phyloP scores from a whole-genome alignment of 2,113 vertebrate species.

The Ginglymostoma cirratum region DNA sequence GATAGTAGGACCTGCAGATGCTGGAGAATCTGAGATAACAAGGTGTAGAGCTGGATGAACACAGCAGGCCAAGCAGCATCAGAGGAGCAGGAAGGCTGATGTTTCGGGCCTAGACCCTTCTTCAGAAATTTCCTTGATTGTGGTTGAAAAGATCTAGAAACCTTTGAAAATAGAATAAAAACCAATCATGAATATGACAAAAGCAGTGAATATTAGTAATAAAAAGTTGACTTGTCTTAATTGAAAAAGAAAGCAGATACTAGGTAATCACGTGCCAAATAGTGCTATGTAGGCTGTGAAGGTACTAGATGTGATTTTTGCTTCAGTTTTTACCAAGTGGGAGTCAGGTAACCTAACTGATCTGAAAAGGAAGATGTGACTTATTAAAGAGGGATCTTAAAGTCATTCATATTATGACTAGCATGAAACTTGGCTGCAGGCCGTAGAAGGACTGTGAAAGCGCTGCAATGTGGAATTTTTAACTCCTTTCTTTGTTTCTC shows the following conservation, averaged over 20 bases:
- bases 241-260: too few species aligned
- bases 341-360: background rate
- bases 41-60: too few species aligned
- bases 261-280: background rate
- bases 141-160: background rate
- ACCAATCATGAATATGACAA: background rate
- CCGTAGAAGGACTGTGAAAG: too few species aligned
- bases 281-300: background rate
- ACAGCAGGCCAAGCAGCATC: too few species aligned
- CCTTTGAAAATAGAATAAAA: background rate
- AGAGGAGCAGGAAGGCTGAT: too few species aligned
- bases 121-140: background rate
- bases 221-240: background rate
- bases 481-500: too few species aligned
- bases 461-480: too few species aligned
- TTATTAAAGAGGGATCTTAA: background rate
- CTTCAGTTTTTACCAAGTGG: background rate
- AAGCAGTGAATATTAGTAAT: background rate
- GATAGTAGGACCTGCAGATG: background rate
- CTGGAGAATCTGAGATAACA: too few species aligned
- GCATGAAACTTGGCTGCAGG: background rate
- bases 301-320: background rate
- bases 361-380: background rate
- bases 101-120: too few species aligned
- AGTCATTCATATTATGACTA: background rate